These are phyloP conservation scores for Penelope pileata DNA, from an alignment of 2,113 vertebrate species.

Conservation along the genomic window DNA sequence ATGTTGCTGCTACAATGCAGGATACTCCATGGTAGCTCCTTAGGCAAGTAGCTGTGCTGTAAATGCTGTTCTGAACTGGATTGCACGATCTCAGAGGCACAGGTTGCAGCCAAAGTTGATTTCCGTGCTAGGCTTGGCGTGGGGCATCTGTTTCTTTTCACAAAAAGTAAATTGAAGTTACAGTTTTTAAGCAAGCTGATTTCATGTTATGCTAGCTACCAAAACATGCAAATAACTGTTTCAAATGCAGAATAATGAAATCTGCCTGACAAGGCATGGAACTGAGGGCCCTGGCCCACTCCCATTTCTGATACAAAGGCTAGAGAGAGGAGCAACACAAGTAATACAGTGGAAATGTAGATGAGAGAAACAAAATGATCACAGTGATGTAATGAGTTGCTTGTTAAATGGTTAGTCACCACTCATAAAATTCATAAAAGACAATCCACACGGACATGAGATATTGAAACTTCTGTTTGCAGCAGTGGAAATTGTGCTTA, in stretches of 20 bases:
- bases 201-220: neutral
- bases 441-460: neutral
- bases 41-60: constrained; percentile 35
- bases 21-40: constrained; percentile 39
- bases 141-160: constrained; percentile 1
- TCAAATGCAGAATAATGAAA: neutral
- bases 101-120: constrained; percentile 23
- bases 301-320: neutral
- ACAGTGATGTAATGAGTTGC: neutral
- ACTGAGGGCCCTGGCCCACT: neutral
- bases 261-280: neutral
- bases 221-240: neutral
- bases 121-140: neutral
- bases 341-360: neutral
- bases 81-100: neutral
- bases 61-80: neutral
- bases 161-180: neutral
- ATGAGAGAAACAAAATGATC: neutral
- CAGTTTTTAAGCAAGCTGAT: neutral
- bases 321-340: neutral
- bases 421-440: neutral
- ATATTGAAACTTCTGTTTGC: neutral
- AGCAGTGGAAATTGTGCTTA: neutral
- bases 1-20: neutral
- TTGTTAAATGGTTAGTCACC: neutral